phyloP scores from a whole-genome alignment of 2,113 vertebrate species.

The Menura novaehollandiae region DNA sequence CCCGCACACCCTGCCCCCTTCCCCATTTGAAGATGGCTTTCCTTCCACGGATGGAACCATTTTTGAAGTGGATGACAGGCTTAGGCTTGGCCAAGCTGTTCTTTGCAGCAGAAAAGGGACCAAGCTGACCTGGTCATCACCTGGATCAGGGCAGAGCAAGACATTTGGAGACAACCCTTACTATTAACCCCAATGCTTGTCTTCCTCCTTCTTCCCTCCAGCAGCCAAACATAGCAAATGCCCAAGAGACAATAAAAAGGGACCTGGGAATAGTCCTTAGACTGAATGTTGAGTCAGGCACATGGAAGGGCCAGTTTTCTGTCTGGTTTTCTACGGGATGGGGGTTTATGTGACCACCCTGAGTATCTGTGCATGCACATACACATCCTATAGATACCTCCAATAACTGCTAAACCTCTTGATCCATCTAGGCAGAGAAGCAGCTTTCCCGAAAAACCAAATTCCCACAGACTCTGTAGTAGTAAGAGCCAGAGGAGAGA shows the following conservation, averaged over 20 bases:
- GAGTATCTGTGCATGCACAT: neutral
- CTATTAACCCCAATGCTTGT: neutral
- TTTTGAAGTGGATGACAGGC: neutral
- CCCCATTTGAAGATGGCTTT: neutral
- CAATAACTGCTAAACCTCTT: neutral
- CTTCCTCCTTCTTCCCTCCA: neutral
- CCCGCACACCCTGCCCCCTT: accelerated
- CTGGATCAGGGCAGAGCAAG: neutral
- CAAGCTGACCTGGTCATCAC: neutral
- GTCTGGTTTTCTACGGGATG: neutral
- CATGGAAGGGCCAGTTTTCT: neutral
- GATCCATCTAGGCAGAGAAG: neutral
- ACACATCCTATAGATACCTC: accelerated
- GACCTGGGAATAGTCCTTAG: neutral
- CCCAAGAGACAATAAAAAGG: neutral
- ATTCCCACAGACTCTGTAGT: neutral
- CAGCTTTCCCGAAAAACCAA: neutral
- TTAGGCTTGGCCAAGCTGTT: neutral
- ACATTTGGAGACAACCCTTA: neutral
- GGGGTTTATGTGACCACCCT: neutral
- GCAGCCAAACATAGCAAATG: neutral
- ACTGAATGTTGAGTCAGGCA: neutral
- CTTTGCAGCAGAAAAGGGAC: neutral
- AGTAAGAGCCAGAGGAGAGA: neutral
- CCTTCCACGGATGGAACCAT: neutral